Percentiles rank a stretch among this genome's conserved stretches.
Conservation (phyloP, 2,888 invertebrate genomes). For the Eumerus sabulonum region DNA sequence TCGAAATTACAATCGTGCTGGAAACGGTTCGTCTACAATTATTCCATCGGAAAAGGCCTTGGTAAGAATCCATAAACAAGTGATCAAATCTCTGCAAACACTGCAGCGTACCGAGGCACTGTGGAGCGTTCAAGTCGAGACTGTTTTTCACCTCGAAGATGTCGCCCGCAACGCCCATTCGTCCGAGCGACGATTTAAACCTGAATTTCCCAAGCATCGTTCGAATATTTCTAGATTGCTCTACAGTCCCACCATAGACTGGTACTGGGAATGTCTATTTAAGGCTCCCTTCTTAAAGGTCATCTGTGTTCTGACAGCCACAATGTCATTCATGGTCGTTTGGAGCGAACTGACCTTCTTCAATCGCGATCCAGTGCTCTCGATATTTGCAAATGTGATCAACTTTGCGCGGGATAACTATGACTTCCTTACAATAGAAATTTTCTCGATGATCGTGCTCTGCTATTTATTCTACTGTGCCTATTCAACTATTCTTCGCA, state of each 20-base stretch:
- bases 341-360: conserved; percentile 99
- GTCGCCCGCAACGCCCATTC: conserved; percentile 86
- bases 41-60: conserved; percentile 90
- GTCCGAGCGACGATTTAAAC: conserved; percentile 82
- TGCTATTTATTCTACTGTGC: conserved; percentile 98
- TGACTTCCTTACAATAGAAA: conserved; percentile 97
- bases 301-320: conserved; percentile 85
- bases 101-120: conserved; percentile 95
- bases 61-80: conserved; percentile 94
- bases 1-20: conserved; percentile 80
- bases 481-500: conserved; percentile 98
- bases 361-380: conserved; percentile 93
- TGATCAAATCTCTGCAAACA: conserved; percentile 94
- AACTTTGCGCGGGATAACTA: conserved; percentile 88
- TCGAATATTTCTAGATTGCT: conserved; percentile 82
- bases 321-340: conserved; percentile 94
- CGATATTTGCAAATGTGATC: conserved; percentile 97
- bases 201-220: conserved; percentile 85
- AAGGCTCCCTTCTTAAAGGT: conserved; percentile 88
- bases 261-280: conserved; percentile 96
- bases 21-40: conserved; percentile 81
- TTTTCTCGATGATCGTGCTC: conserved; percentile 93
- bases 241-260: conserved; percentile 88
- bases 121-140: conserved; percentile 91
- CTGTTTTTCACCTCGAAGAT: conserved; percentile 92